Conservation (phyloP, 2,797 vertebrate species). For the Rachycentron canadum region DNA sequence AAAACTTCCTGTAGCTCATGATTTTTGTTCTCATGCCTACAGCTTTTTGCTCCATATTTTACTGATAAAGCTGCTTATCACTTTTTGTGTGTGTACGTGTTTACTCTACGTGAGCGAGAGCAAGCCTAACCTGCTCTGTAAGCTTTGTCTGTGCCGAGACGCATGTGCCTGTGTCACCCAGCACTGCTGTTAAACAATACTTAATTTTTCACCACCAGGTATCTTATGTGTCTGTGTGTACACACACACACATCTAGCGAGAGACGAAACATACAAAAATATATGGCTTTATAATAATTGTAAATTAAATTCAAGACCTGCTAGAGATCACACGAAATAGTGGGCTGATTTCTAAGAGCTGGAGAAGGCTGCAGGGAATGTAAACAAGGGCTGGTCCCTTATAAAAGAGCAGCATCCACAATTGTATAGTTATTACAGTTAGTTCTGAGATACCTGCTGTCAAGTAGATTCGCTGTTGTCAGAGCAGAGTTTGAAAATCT, state of each 20-base stretch:
- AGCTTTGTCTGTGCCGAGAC: constrained; percentile 22
- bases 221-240: neutral
- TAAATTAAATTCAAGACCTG: neutral
- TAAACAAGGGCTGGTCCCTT: neutral
- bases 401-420: constrained; percentile 7
- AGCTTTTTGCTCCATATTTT: constrained; percentile 29
- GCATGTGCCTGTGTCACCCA: constrained; percentile 33
- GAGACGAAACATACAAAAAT: constrained; percentile 10
- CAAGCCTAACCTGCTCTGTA: constrained; percentile 62
- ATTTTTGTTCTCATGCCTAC: constrained; percentile 10
- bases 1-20: constrained; percentile 35
- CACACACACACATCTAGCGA: constrained; percentile 1
- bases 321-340: neutral
- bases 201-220: constrained; percentile 15
- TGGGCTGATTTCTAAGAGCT: neutral
- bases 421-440: neutral
- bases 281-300: neutral
- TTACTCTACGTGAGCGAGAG: constrained; percentile 35
- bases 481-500: constrained; percentile 16
- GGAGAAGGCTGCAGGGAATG: neutral
- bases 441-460: constrained; percentile 8
- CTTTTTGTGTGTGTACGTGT: constrained; percentile 28
- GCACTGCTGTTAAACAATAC: constrained; percentile 22
- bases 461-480: too few species aligned
- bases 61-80: constrained; percentile 41